Evolutionary conservation across 2,113 vertebrate species (phyloP), one percentile per base, ranked within the genome.

Genomic region (Erythrocercus mccallii): DNA sequence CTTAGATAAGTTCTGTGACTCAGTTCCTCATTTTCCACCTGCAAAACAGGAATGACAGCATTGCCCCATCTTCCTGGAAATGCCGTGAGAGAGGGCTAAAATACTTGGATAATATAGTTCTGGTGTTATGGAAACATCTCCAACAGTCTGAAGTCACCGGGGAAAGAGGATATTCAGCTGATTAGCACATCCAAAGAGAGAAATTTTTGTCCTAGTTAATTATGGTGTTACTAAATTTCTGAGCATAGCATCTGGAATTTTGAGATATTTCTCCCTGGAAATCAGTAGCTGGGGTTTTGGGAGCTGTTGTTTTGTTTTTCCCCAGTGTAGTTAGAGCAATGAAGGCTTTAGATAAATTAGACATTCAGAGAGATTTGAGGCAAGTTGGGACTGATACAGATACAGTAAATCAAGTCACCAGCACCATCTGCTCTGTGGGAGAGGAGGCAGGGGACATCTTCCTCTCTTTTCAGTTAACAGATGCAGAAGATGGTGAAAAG

Each of bases 401-500:
- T 58, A 73, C 94, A 96, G 82, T 85, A 87, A 96, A 97, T 95
- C 74, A 92, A 97, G 64, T 88, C 95, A 95, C 91, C 72, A 86
- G 81, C 56, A 65, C 96, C 50, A 27, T 94, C 94, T 96, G 95
- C 90, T 97, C 87, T 87, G 88, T 95, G 91, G 95, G 94, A 97
- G 93, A 94, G 50, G 72, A 97, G 90, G 60, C 94, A 93, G 94
- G 85, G 92, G 95, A 95, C 83, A 89, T 93, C 65, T 84, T 85
- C 64, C 2, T 17, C 86, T 97, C 70, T 91, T 94, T 97, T 97
- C 88, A 85, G 73, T 80, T 91, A 97, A 90, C 96, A 97, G 97
- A 98, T 97, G 95, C 88, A 95, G 94, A 95, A 94, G 94, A 95
- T 94, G 84, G 95, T 60, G 58, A 94, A 96, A 98, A 98, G 98